A percentile compares a stretch with the other conserved stretches of the same genome.
These are phyloP conservation scores for Ennomos erosarius DNA, from an alignment of 2,888 invertebrate genomes.

Conservation along the genomic window DNA sequence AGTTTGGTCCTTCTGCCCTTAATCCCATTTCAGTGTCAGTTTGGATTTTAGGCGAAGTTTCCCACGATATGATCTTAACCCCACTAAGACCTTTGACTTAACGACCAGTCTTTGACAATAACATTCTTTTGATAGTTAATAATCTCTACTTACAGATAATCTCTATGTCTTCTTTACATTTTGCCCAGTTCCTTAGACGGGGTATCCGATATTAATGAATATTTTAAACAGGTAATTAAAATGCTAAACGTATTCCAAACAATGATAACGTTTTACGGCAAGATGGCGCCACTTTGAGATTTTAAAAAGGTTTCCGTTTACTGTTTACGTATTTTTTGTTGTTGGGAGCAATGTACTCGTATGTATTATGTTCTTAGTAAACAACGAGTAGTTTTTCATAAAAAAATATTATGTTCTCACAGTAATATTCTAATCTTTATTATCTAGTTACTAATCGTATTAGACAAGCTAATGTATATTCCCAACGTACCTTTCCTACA, in stretches of 20 bases:
- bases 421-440: too few species aligned
- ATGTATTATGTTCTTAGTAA: too few species aligned
- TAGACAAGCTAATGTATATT: too few species aligned
- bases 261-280: slow-evolving; percentile 28
- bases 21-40: slow-evolving; percentile 59
- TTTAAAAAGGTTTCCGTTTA: slow-evolving; percentile 16
- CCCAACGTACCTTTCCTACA: too few species aligned
- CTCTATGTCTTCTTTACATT: slow-evolving; percentile 18
- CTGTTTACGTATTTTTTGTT: not conserved
- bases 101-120: slow-evolving; percentile 29
- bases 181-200: slow-evolving; percentile 18
- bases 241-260: slow-evolving; percentile 34
- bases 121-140: slow-evolving; percentile 29
- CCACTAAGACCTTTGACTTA: slow-evolving; percentile 37
- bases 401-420: too few species aligned
- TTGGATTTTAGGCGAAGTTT: slow-evolving; percentile 57
- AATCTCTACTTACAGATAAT: slow-evolving; percentile 16
- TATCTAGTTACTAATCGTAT: too few species aligned
- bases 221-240: slow-evolving; percentile 38
- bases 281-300: slow-evolving; percentile 1
- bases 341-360: too few species aligned
- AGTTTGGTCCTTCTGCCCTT: slow-evolving; percentile 59
- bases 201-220: slow-evolving; percentile 33
- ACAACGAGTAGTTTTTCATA: too few species aligned
- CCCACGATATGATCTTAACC: slow-evolving; percentile 51